These are phyloP conservation scores for Aplysina aerophoba DNA, from an alignment of 37 sponge, comb jelly and placozoan species.

Conservation along the genomic window DNA sequence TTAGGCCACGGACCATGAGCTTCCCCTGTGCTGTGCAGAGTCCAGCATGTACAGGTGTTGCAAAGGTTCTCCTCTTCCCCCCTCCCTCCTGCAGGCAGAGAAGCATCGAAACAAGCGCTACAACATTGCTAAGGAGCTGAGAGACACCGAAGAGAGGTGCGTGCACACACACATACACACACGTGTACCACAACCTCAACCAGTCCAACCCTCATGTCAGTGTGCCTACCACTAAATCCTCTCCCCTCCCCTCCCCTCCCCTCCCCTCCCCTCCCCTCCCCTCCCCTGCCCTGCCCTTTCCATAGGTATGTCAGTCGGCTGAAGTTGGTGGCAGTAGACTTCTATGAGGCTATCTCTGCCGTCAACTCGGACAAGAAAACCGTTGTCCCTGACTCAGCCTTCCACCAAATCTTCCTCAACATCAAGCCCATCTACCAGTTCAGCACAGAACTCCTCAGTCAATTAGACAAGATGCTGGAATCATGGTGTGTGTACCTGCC, in stretches of 20 bases:
- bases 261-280: not conserved
- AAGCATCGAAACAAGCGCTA: conserved; percentile 65
- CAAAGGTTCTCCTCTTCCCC: too few relatives aligned
- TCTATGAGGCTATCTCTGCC: conserved; percentile 28
- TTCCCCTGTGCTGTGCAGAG: too few relatives aligned
- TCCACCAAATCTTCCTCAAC: conserved; percentile 72
- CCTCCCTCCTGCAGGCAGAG: conserved; percentile 40
- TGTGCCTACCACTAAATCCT: not conserved
- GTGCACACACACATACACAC: not conserved
- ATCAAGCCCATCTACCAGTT: conserved; percentile 72
- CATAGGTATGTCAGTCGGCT: conserved; percentile 63
- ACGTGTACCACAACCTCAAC: too few relatives aligned
- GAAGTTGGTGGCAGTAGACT: conserved; percentile 56
- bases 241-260: not conserved
- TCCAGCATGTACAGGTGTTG: too few relatives aligned
- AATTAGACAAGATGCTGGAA: conserved; percentile 62
- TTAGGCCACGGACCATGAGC: too few relatives aligned
- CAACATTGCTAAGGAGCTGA: conserved; percentile 67
- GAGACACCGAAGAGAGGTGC: conserved; percentile 69
- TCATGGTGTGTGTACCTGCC: conserved; percentile 46
- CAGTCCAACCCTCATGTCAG: too few relatives aligned
- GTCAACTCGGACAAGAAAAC: conserved; percentile 41
- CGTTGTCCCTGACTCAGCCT: conserved; percentile 47
- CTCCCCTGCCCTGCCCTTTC: not conserved
- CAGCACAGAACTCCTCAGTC: conserved; percentile 52